Evolutionary conservation across 2,888 invertebrate genomes (phyloP), one percentile per base, ranked within the genome.

Genomic region (Gastracanthus pulcherrimus): DNA sequence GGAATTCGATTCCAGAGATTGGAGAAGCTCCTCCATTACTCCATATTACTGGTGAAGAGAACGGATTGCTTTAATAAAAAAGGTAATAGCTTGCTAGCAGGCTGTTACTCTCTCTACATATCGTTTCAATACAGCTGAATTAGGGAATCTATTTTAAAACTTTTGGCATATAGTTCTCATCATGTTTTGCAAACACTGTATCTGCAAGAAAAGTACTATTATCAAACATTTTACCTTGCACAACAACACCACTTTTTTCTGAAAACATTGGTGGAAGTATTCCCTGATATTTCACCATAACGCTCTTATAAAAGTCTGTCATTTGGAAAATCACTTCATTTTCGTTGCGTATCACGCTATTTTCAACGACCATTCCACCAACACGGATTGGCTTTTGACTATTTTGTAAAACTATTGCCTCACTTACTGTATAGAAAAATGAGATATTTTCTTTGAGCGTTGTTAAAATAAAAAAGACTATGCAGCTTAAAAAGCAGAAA

Each of bases 131-230:
- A 72, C 26, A 72, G 79, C 66, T 72, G 66, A 36, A 41, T 79
- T 51, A 79, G 34, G 79, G 79, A 79, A 79, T 79, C 79, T 79
- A 26, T 79, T 79, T 79, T 48, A 79, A 79, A 72, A 79, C 79
- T 79, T 79, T 79, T 71, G 79, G 79, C 79, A 79, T 79, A 79
- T 79, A 79, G 79, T 79, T 79, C 79, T 79, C 79, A 79, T 79
- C 79, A 79, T 79, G 79, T 71, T 79, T 79, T 79, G 79, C 79
- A 79, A 79, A 79, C 72, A 79, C 79, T 38, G 72, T 79, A 79
- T 72, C 71, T 79, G 79, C 79, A 79, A 79, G 79, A 79, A 79
- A 79, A 38, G 79, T 79, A 72, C 79, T 72, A 79, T 72, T 72
- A 72, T 79, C 79, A 79, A 79, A 79, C 79, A 79, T 71, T 79